These are phyloP conservation scores for Drosophila santomea DNA, from an alignment of 1,140 invertebrate species.

Conservation along the genomic window DNA sequence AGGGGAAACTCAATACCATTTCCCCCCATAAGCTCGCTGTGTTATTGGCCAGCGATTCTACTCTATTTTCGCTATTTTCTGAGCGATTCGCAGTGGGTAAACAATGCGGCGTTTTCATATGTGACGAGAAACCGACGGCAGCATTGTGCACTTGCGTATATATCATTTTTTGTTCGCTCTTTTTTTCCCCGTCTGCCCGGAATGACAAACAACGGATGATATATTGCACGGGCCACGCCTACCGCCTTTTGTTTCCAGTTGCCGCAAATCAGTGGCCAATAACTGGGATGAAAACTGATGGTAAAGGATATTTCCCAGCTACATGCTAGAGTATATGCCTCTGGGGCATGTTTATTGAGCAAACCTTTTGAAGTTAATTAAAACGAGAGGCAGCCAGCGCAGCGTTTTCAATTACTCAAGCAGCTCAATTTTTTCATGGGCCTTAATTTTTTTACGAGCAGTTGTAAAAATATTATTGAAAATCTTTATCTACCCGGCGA, in stretches of 20 bases:
- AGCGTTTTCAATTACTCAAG: slow-evolving; percentile 68
- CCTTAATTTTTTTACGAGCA: slow-evolving; percentile 32
- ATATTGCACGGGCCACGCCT: slow-evolving; percentile 66
- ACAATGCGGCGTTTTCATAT: slow-evolving; percentile 55
- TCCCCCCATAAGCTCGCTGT: slow-evolving; percentile 23
- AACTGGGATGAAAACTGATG: slow-evolving; percentile 31
- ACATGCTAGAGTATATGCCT: background rate
- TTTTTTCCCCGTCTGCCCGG: slow-evolving; percentile 10
- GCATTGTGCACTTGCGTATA: slow-evolving; percentile 47
- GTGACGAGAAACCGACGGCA: slow-evolving; percentile 58
- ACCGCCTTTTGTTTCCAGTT: slow-evolving; percentile 65
- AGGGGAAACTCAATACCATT: slow-evolving; percentile 15
- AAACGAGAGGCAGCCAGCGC: slow-evolving; percentile 39
- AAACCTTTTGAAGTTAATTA: slow-evolving; percentile 78
- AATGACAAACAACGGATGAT: slow-evolving; percentile 68
- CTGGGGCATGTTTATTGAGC: slow-evolving; percentile 38
- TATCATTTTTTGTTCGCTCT: background rate
- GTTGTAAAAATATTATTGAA: slow-evolving; percentile 71
- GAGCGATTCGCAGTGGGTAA: slow-evolving; percentile 28
- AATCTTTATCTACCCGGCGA: slow-evolving; percentile 5
- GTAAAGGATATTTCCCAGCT: background rate
- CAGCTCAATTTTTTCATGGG: background rate
- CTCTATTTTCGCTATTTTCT: slow-evolving; percentile 31
- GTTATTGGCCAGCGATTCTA: slow-evolving; percentile 47
- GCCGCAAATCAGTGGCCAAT: slow-evolving; percentile 78